These are phyloP conservation scores for Dicranocentrus wangi DNA, from an alignment of 2,888 invertebrate genomes.

Conservation along the genomic window DNA sequence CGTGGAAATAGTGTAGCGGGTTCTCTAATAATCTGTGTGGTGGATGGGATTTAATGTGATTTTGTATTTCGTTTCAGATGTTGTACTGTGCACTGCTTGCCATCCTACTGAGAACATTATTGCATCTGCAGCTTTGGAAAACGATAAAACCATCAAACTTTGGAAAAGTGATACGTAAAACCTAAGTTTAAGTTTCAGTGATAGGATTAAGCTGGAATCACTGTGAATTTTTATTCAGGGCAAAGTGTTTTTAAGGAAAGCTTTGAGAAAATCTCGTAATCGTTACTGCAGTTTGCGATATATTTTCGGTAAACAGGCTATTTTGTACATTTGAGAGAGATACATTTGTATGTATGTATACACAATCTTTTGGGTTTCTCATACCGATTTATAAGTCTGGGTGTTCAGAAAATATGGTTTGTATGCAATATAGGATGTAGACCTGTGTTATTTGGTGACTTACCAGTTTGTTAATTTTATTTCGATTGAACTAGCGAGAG, in stretches of 20 bases:
- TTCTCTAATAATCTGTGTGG: too few species aligned
- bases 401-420: slow-evolving; percentile 1
- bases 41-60: too few species aligned
- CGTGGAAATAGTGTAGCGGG: too few species aligned
- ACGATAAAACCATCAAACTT: slow-evolving; percentile 98
- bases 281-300: slow-evolving; percentile 25
- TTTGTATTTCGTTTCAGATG: too few species aligned
- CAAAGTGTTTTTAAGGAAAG: slow-evolving; percentile 11
- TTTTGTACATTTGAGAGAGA: slow-evolving; percentile 29
- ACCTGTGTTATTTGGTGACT: neutral
- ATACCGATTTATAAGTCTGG: slow-evolving; percentile 9
- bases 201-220: neutral
- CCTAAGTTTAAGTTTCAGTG: neutral
- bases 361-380: neutral
- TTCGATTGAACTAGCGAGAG: too few species aligned
- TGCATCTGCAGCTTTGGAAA: slow-evolving; percentile 98
- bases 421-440: slow-evolving; percentile 1
- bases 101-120: slow-evolving; percentile 99
- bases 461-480: too few species aligned
- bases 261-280: slow-evolving; percentile 3
- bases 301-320: slow-evolving; percentile 29
- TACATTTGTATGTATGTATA: neutral
- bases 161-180: slow-evolving; percentile 96
- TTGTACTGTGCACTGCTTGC: slow-evolving; percentile 97
- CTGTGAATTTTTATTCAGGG: too few species aligned